Conservation (phyloP, 64 coral and sea anemone species). For the Trachythela sp. region DNA sequence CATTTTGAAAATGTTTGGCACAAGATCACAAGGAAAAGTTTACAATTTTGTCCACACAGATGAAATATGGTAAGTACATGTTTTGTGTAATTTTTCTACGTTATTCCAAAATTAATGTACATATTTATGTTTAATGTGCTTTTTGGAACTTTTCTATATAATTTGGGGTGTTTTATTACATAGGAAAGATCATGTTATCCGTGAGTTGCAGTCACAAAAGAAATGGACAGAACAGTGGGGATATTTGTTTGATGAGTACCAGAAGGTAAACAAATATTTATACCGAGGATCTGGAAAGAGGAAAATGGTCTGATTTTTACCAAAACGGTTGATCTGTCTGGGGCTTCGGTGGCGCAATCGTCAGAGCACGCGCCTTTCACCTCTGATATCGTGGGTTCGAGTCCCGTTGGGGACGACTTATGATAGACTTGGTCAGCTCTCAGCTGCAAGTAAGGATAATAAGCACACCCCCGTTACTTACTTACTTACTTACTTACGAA, state of each 20-base stretch:
- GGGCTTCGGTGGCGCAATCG: too few relatives aligned
- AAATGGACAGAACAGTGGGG: constrained; percentile 1
- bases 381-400: too few relatives aligned
- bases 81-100: neutral
- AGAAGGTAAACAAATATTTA: neutral
- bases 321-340: too few relatives aligned
- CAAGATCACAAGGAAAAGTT: neutral
- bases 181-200: neutral
- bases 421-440: too few relatives aligned
- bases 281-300: neutral
- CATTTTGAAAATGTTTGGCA: neutral
- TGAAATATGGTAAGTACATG: neutral
- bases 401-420: too few relatives aligned
- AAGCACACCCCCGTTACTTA: too few relatives aligned
- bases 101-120: neutral
- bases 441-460: too few relatives aligned
- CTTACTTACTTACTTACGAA: too few relatives aligned
- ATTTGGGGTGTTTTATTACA: neutral
- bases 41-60: constrained; percentile 3
- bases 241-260: neutral
- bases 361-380: too few relatives aligned
- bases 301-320: neutral
- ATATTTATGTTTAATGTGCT: neutral
- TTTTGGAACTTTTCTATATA: neutral
- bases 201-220: neutral